Base-by-base conservation (phyloP, 1,140 invertebrate genomes). In the Adelges cooleyi region DNA sequence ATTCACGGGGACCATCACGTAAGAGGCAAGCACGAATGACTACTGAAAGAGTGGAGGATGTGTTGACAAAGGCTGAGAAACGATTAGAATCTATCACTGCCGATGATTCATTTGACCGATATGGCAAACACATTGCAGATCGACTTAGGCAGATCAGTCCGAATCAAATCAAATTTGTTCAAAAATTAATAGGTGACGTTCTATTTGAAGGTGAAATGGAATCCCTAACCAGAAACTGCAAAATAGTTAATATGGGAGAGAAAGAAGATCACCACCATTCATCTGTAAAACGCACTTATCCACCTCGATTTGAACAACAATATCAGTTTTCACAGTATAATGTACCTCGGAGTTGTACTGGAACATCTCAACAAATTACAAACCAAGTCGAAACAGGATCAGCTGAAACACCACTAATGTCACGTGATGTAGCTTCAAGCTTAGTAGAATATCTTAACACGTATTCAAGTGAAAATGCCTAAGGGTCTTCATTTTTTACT, bases 41-140 rank as follows among this genome's bases (percentile, higher is more conserved):
- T 11, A 27, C 40, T 25, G 36, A 8, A 18, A 46, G 48, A 56
- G 44, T 23, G 42, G 33, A 46, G 33, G 68, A 68, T 44, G 62
- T 66, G 51, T 23, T 69, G 33, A 49, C 66, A 42, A 67, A 59
- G n/a, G 67, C 67, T 25, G 67, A 56, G 52, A 44, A 68, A 40
- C 62, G 46, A 22, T 52, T 69, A 40, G 53, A 51, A 54, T 46
- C 27, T 15, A 50, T 53, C 51, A 44, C 66, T 65, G 44, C 62
- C 38, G 68, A 69, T 59, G 68, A 69, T 54, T 52, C 66, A 62
- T 68, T 69, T 38, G 68, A 69, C 20, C 50, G 44, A 15, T 69
- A 59, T 40, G 67, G 68, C 66, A 69, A 69, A 53, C 68, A 69
- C 53, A 33, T 69, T 56, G 67, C 67, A 33, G 67, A 68, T 66